Conservation (phyloP, 2,888 invertebrate genomes). For the Heliconius sara region DNA sequence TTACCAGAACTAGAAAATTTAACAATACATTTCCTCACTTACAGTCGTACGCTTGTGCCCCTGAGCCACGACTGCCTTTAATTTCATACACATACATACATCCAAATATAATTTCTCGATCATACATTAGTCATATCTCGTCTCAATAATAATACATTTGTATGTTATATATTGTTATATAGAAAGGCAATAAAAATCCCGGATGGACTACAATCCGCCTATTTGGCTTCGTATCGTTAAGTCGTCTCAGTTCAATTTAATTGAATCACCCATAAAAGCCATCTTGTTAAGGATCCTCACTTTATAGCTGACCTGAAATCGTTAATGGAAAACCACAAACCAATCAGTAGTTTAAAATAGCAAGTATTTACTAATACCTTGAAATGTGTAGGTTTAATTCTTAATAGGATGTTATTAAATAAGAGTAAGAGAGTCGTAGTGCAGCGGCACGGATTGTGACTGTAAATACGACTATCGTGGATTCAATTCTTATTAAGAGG, state of each 20-base stretch:
- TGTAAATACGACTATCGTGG: too few species aligned
- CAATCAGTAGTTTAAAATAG: slow-evolving; percentile 19
- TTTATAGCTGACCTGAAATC: slow-evolving; percentile 32
- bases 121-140: background rate
- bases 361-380: background rate
- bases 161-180: slow-evolving; percentile 1
- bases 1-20: too few species aligned
- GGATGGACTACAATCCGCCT: slow-evolving; percentile 17
- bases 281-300: slow-evolving; percentile 34
- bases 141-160: background rate
- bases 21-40: too few species aligned
- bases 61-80: background rate
- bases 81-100: background rate
- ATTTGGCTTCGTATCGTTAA: slow-evolving; percentile 23
- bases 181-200: slow-evolving; percentile 22
- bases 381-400: background rate
- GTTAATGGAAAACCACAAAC: slow-evolving; percentile 29
- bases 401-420: background rate
- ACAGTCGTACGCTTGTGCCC: too few species aligned
- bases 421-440: too few species aligned
- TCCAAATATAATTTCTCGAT: background rate
- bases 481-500: too few species aligned
- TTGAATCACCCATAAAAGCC: slow-evolving; percentile 41
- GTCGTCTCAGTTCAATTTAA: slow-evolving; percentile 30
- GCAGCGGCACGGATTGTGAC: too few species aligned